A percentile compares a stretch with the other conserved stretches of the same genome.
Conservation (phyloP, 64 coral and sea anemone genomes). For the Montipora foliosa region DNA sequence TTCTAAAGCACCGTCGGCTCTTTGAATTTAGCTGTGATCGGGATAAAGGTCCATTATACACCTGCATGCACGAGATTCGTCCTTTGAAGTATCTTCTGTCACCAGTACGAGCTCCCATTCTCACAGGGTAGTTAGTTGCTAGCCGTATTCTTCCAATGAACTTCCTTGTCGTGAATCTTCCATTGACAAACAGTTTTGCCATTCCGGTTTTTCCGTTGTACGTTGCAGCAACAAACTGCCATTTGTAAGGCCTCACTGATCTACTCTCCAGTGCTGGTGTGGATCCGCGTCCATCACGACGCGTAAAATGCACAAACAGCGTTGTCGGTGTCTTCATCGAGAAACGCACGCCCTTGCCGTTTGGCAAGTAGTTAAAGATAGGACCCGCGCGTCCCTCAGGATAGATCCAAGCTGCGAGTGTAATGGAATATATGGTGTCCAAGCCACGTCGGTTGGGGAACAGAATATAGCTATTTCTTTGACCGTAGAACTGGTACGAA, state of each 20-base stretch:
- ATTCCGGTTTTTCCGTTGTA: slow-evolving; percentile 45
- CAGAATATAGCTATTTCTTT: slow-evolving; percentile 68
- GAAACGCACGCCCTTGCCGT: slow-evolving; percentile 36
- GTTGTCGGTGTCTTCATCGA: slow-evolving; percentile 28
- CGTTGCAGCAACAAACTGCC: slow-evolving; percentile 70
- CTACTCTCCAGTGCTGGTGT: slow-evolving; percentile 5
- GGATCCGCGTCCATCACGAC: slow-evolving; percentile 21
- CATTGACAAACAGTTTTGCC: slow-evolving; percentile 66
- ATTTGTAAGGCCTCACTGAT: slow-evolving; percentile 13
- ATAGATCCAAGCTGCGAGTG: slow-evolving; percentile 73
- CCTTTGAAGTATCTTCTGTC: slow-evolving; percentile 68
- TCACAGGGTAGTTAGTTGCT: slow-evolving; percentile 67
- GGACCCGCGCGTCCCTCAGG: slow-evolving; percentile 32
- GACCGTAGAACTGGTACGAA: slow-evolving; percentile 65
- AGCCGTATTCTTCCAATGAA: slow-evolving; percentile 52
- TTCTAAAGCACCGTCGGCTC: slow-evolving; percentile 43
- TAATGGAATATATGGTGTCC: slow-evolving; percentile 62
- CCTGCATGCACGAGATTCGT: slow-evolving; percentile 70
- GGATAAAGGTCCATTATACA: slow-evolving; percentile 35
- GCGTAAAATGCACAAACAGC: slow-evolving; percentile 51
- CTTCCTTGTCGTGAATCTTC: slow-evolving; percentile 14
- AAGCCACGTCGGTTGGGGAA: slow-evolving; percentile 71
- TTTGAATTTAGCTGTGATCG: slow-evolving; percentile 19
- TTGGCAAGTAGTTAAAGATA: slow-evolving; percentile 28
- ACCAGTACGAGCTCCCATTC: slow-evolving; percentile 55